These are phyloP conservation scores for Edolisoma coerulescens DNA, from an alignment of 2,113 vertebrate genomes.

Conservation along the genomic window DNA sequence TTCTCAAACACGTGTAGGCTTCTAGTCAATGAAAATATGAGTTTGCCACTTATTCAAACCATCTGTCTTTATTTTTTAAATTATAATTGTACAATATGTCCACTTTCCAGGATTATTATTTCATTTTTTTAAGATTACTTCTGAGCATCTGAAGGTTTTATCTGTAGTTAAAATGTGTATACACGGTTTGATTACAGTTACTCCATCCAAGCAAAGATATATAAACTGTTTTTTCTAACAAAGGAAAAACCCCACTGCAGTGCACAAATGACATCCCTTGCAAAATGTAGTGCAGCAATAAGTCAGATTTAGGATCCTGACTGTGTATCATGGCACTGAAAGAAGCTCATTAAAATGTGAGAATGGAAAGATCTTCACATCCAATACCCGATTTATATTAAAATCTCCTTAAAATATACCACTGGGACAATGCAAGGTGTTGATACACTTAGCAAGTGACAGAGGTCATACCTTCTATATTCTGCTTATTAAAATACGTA, in stretches of 20 bases:
- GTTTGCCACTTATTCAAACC: constrained; percentile 60
- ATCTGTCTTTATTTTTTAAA: constrained; percentile 45
- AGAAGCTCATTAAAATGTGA: constrained; percentile 12
- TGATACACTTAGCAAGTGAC: neutral
- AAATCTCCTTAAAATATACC: neutral
- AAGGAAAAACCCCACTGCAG: neutral
- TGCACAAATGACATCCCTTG: neutral
- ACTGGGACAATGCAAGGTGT: neutral
- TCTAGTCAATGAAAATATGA: constrained; percentile 52
- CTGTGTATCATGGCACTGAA: neutral
- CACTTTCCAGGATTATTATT: constrained; percentile 18
- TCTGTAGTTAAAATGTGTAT: neutral
- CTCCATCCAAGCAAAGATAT: neutral
- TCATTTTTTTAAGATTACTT: neutral
- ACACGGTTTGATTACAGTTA: neutral
- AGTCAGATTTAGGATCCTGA: neutral
- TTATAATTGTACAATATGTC: constrained; percentile 33
- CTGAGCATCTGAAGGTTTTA: neutral
- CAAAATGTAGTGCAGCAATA: neutral
- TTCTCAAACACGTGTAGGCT: constrained; percentile 45
- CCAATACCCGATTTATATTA: neutral
- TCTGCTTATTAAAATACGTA: neutral
- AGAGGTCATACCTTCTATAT: neutral
- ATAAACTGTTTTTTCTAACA: neutral
- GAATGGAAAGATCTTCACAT: neutral